Evolutionary conservation across 1,140 invertebrate genomes (phyloP), one percentile per base, ranked within the genome.

Genomic region (Apis florea): DNA sequence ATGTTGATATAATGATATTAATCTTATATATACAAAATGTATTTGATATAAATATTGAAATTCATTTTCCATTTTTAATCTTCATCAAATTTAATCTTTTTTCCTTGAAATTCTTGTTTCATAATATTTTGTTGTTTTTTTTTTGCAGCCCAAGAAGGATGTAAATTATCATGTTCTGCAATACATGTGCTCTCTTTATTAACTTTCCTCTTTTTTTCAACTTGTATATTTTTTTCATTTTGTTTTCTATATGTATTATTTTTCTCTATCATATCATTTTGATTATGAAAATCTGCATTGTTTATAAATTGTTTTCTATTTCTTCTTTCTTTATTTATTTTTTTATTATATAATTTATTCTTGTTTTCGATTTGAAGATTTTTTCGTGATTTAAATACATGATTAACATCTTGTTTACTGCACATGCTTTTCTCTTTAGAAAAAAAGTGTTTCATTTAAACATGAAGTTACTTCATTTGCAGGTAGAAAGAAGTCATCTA

Each of bases 121-220:
- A 92, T 59, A 17, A 88, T 78, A 26, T 92, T 88, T 21, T 91
- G 91, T 69, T 92, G 83, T 67, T 93, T 93, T 72, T 85, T 93
- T 54, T 89, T 92, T 17, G 93, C 93, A 73, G 87, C 88, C 93
- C 93, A 94, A 10, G 93, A 94, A 26, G 93, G 93, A 93, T 94
- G 93, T n/a, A 94, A 76, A 79, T 87, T 73, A 59, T 87, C 73
- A 54, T 85, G 69, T 24, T 71, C 64, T 15, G 26, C 12, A 19
- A 19, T 17, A 49, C 17, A 71, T 69, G 12, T 21, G 5, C 1
- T 40, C 5, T 40, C 31, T 40, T 40, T 51, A 12, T 53, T 64
- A 4, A 67, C 31, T 54, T 26, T 75, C 12, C n/a, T 66, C 0
- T 68, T 47, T 21, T 40, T 54, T 13, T 79, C 15, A 21, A 31